These are phyloP conservation scores for Coptodon rendalli DNA, from an alignment of 2,113 vertebrate genomes.

Conservation along the genomic window DNA sequence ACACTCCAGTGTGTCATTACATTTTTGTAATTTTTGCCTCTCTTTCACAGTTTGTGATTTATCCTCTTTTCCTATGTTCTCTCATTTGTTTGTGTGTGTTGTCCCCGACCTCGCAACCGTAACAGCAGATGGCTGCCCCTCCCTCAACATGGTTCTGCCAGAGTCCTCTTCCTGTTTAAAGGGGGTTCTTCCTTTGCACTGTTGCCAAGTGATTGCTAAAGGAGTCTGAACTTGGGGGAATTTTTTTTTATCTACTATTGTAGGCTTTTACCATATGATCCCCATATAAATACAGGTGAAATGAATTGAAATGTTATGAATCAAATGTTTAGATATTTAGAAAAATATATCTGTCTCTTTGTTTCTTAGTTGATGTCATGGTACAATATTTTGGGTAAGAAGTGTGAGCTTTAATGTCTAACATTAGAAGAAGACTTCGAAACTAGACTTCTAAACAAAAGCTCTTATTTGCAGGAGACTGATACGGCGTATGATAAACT, in stretches of 20 bases:
- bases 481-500: accelerated
- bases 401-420: not conserved
- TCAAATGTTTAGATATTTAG: not conserved
- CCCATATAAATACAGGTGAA: not conserved
- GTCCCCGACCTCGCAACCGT: not conserved
- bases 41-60: not conserved
- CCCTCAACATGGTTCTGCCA: not conserved
- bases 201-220: not conserved
- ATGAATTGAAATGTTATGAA: not conserved
- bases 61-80: not conserved
- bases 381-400: not conserved
- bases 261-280: not conserved
- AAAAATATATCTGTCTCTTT: not conserved
- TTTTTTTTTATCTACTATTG: not conserved
- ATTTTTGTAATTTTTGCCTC: not conserved
- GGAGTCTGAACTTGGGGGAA: not conserved
- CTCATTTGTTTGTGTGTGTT: not conserved
- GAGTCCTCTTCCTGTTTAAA: not conserved
- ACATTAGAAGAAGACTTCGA: not conserved
- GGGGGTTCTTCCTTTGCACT: not conserved
- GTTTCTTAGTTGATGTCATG: accelerated
- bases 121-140: accelerated
- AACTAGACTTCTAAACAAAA: not conserved
- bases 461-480: not conserved
- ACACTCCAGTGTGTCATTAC: not conserved